Conservation (phyloP, 2,797 vertebrate genomes). For the Bufotes viridis region DNA sequence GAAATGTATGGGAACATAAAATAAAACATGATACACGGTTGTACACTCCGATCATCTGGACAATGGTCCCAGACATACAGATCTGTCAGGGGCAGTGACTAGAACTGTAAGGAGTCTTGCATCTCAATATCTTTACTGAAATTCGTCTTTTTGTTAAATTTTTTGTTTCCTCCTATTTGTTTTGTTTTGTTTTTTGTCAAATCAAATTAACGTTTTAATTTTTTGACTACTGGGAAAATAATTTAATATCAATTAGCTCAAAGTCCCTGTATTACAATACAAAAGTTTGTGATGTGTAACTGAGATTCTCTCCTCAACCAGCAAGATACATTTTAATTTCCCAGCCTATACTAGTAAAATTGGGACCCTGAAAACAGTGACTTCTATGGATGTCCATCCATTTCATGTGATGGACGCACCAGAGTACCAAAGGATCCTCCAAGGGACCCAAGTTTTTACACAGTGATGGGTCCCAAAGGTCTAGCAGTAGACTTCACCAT, state of each 20-base stretch:
- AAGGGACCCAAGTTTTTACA: no score
- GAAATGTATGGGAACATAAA: slow-evolving; percentile 54
- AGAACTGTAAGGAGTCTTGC: slow-evolving; percentile 32
- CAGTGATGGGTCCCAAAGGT: no score
- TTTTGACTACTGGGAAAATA: neutral
- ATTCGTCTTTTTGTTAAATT: neutral
- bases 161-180: neutral
- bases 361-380: neutral
- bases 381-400: neutral
- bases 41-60: slow-evolving; percentile 55
- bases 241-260: neutral
- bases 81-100: slow-evolving; percentile 36
- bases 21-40: slow-evolving; percentile 39
- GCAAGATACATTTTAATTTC: neutral
- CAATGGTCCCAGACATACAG: slow-evolving; percentile 23
- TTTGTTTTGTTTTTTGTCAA: neutral
- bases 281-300: neutral
- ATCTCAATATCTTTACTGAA: slow-evolving; percentile 25
- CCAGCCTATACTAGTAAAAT: neutral
- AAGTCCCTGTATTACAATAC: neutral
- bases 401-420: neutral
- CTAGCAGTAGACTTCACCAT: no score
- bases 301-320: neutral
- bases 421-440: no score
- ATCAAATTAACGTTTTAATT: neutral